A percentile compares a stretch with the other conserved stretches of the same genome.
These are phyloP conservation scores for Leptinotarsa lineolata DNA, from an alignment of 1,140 invertebrate genomes.

Conservation along the genomic window DNA sequence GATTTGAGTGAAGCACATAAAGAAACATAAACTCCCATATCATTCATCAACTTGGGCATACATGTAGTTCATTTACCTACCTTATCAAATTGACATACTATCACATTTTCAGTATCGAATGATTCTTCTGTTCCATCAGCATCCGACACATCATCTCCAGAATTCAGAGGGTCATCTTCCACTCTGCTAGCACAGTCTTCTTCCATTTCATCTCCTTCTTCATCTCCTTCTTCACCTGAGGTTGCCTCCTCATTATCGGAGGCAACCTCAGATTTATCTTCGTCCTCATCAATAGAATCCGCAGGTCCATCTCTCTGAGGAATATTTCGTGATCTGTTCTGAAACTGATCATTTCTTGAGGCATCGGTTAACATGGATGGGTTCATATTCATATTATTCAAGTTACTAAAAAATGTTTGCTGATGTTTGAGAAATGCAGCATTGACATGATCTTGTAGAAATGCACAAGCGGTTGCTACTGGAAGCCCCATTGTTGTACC, in stretches of 20 bases:
- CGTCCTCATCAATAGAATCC: constrained; percentile 77
- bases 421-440: constrained; percentile 59
- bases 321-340: constrained; percentile 9
- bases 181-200: constrained; percentile 73
- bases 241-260: constrained; percentile 67
- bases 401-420: constrained; percentile 21
- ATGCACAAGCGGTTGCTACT: constrained; percentile 72
- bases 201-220: constrained; percentile 74
- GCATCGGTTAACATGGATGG: neutral
- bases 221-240: constrained; percentile 56
- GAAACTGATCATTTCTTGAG: constrained; percentile 11
- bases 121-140: constrained; percentile 86
- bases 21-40: no score
- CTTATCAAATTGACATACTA: constrained; percentile 99
- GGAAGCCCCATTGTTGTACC: constrained; percentile 82
- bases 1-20: no score
- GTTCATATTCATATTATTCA: constrained; percentile 9
- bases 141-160: constrained; percentile 94
- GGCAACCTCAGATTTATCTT: constrained; percentile 74
- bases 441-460: constrained; percentile 85
- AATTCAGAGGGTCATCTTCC: constrained; percentile 87
- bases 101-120: constrained; percentile 97
- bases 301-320: constrained; percentile 65
- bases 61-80: constrained; percentile 7
- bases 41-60: no score